Evolutionary conservation across 2,797 vertebrate species (phyloP), one percentile per base, ranked within the genome.

Genomic region (Australoheros facetus): DNA sequence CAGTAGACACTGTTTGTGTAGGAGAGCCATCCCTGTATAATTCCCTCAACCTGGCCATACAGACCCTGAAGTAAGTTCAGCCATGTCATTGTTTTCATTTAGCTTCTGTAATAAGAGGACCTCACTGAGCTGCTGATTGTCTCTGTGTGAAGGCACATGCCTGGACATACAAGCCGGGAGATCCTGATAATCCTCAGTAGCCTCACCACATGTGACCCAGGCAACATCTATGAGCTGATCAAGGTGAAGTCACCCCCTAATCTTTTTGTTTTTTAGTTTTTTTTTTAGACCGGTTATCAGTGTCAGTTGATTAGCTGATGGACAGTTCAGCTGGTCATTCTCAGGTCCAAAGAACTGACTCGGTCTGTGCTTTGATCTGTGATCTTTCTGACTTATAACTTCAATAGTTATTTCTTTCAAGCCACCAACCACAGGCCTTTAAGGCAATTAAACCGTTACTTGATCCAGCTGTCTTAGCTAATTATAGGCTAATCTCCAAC

Each of bases 21-120:
- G 98, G 98, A 81, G 98, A 99, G 75, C 98, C 98, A 0, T 99
- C 98, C 7, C 95, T 99, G 0, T 99, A 97, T 94, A 99, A 99
- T 94, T 96, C 98, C 12, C 95, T 99, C 78, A 97, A 77, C 90
- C 93, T 98, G 89, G 97, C 98, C 54, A 89, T 97, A 87, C 97
- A 98, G 82, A 97, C 97, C 17, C 96, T 99, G 56, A 98, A 97
- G 98, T 99, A 92, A 90, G 97, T 95, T 56, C 77, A 48, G 17
- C 34, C 28, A 4, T 30, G 12, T 26, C 62, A 4, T 3, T 56
- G n/a, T 60, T 21, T 23, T 14, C 7, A 0, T 16, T 23, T 2
- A 11, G 7, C 34, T 17, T 13, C 10, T 56, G 4, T 59, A 1
- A 21, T 60, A 0, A n/a, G 5, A 56, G 10, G 55, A 14, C 7